Base-by-base conservation (phyloP, 92 coral and sea anemone genomes). In the Hydrozoanthus gracilis region DNA sequence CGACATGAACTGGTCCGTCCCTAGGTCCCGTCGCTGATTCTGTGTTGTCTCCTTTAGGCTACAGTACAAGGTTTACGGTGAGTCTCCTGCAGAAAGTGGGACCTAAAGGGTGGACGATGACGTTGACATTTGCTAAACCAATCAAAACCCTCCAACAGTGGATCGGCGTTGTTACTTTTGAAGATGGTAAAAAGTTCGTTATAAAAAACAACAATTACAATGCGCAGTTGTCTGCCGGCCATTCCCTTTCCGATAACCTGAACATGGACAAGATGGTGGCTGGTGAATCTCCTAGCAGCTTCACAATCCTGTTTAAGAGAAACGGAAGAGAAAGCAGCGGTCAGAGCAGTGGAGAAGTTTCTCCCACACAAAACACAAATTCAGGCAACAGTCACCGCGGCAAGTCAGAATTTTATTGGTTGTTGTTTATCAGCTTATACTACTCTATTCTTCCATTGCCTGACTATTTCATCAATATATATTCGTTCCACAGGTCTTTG, bases 21-120 rank as follows among this genome's bases (percentile, higher is more conserved):
- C 0, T 27, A 0, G 2, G 39, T 27, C 39, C 39, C 39, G 39
- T 0, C 39, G 39, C 39, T 27, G 39, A 27, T 27, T 27, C 39
- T 0, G 39, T 27, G 39, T 27, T 27, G 39, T 27, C 39, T 27
- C 39, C 2, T 27, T 27, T 27, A 70, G 75, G 75, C 6, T 70
- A 70, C 75, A 70, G 75, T 70, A 48, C 75, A 8, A 70, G 13
- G 10, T 10, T 70, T 35, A 70, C 46, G 75, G 75, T 70, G 49
- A 11, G 4, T 44, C 46, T 70, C 50, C 8, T 17, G 2, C 46
- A 70, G 12, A 44, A 13, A 4, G 78, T 87, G 27, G 78, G 88
- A 8, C 77, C 78, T 10, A 82, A 86, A 20, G 87, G 90, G 7
- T 90, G 93, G 93, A 83, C 16, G 12, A 74, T 90, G 51, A 79